A percentile compares a stretch with the other conserved stretches of the same genome.
These are phyloP conservation scores for Microtus montanus DNA, from an alignment of 2,113 vertebrate species.

Conservation along the genomic window DNA sequence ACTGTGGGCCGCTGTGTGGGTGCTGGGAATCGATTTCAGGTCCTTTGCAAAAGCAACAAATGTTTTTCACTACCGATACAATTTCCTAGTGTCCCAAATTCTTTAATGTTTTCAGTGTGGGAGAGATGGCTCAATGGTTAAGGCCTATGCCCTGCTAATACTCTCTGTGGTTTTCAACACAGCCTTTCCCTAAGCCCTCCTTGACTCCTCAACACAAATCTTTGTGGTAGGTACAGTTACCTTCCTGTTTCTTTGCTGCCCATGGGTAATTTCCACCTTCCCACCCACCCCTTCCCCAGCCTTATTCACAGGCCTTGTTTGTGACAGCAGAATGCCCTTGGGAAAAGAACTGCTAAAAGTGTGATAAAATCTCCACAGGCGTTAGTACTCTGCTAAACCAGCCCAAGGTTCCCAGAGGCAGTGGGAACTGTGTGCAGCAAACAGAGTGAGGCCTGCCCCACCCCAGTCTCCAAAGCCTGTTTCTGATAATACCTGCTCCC, in stretches of 20 bases:
- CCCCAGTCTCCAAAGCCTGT: not conserved
- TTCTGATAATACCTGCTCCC: not conserved
- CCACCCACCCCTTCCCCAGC: not conserved
- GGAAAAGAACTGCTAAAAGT: not conserved
- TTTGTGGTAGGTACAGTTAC: not conserved
- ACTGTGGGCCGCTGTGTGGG: not conserved
- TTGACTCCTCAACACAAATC: not conserved
- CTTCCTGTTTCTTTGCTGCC: not conserved
- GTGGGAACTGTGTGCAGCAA: fast-evolving
- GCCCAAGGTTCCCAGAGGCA: not conserved
- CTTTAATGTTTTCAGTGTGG: not conserved
- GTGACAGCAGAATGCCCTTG: not conserved
- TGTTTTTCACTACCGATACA: not conserved
- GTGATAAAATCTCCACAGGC: not conserved
- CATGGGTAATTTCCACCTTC: too few relatives aligned
- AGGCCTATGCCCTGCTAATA: not conserved
- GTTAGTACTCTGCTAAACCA: not conserved
- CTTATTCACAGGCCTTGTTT: not conserved
- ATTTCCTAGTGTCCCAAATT: not conserved
- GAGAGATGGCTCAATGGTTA: not conserved
- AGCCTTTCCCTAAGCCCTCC: too few relatives aligned
- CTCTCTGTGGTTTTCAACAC: not conserved
- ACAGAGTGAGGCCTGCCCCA: not conserved
- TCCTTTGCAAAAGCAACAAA: not conserved
- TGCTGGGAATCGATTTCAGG: not conserved